Conservation (phyloP, 2,113 vertebrate species). For the Mesocricetus auratus region DNA sequence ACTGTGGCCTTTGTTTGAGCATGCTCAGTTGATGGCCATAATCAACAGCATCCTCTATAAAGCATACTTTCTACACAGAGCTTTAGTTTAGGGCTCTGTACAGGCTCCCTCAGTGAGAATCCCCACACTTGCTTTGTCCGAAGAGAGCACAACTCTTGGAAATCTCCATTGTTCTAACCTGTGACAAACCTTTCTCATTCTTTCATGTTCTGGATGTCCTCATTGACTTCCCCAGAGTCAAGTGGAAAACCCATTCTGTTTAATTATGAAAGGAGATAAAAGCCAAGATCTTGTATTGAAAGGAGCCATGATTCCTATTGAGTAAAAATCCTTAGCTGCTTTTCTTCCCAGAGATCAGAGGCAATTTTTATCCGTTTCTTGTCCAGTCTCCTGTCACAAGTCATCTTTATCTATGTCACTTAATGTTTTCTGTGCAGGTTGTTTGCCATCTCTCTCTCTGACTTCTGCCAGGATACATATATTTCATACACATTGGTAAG, state of each 20-base stretch:
- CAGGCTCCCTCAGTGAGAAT: neutral
- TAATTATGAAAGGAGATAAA: neutral
- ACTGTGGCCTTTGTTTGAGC: neutral
- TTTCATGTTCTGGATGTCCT: neutral
- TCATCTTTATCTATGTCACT: neutral
- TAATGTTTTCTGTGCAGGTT: neutral
- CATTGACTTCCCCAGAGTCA: neutral
- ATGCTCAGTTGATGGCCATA: neutral
- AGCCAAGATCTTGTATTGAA: neutral
- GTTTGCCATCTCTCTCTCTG: slow-evolving; percentile 24
- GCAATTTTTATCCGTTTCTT: neutral
- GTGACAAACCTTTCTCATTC: neutral
- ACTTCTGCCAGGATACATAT: neutral
- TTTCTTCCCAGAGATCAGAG: neutral
- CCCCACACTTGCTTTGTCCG: neutral
- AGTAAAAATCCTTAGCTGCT: neutral
- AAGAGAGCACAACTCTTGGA: neutral
- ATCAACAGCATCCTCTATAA: neutral
- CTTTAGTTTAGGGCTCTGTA: neutral
- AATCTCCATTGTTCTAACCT: neutral
- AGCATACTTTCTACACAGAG: neutral
- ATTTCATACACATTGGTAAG: slow-evolving; percentile 44
- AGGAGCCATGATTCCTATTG: neutral
- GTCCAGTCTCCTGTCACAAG: neutral
- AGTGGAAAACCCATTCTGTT: neutral